Conservation (phyloP, 2,888 invertebrate species). For the Linyphia triangularis region DNA sequence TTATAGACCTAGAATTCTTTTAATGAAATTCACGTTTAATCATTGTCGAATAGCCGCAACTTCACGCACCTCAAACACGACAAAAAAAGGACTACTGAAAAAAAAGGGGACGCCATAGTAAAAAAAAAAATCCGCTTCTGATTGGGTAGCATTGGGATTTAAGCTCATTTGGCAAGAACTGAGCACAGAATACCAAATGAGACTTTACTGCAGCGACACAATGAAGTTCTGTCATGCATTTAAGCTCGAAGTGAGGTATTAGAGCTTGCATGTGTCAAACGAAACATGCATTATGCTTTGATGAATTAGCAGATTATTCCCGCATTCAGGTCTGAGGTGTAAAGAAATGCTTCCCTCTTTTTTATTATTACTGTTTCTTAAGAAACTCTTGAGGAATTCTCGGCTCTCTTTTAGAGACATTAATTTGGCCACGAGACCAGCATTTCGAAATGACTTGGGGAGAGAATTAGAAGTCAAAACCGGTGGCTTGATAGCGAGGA, state of each 20-base stretch:
- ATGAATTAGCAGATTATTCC: slow-evolving; percentile 71
- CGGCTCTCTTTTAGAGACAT: slow-evolving; percentile 33
- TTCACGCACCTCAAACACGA: slow-evolving; percentile 50
- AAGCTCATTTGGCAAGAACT: slow-evolving; percentile 58
- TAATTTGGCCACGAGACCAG: slow-evolving; percentile 57
- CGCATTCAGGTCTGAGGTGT: slow-evolving; percentile 26
- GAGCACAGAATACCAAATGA: slow-evolving; percentile 61
- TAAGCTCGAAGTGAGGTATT: slow-evolving; percentile 31
- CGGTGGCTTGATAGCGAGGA: slow-evolving; percentile 8
- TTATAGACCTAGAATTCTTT: slow-evolving; percentile 33
- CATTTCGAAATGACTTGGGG: slow-evolving; percentile 5
- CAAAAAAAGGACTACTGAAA: slow-evolving; percentile 7
- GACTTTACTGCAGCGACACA: slow-evolving; percentile 8
- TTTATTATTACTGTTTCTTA: background rate
- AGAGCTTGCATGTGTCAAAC: slow-evolving; percentile 51
- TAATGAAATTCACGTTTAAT: slow-evolving; percentile 72
- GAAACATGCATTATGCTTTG: slow-evolving; percentile 70
- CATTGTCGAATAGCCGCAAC: slow-evolving; percentile 54
- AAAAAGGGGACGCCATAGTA: background rate
- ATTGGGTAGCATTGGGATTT: slow-evolving; percentile 53
- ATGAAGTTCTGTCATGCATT: slow-evolving; percentile 47
- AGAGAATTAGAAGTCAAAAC: slow-evolving; percentile 25
- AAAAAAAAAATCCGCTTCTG: slow-evolving; percentile 46
- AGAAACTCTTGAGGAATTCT: slow-evolving; percentile 55
- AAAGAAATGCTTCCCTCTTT: slow-evolving; percentile 38